Base-by-base conservation (phyloP, 2,113 vertebrate genomes). In the Willisornis vidua region DNA sequence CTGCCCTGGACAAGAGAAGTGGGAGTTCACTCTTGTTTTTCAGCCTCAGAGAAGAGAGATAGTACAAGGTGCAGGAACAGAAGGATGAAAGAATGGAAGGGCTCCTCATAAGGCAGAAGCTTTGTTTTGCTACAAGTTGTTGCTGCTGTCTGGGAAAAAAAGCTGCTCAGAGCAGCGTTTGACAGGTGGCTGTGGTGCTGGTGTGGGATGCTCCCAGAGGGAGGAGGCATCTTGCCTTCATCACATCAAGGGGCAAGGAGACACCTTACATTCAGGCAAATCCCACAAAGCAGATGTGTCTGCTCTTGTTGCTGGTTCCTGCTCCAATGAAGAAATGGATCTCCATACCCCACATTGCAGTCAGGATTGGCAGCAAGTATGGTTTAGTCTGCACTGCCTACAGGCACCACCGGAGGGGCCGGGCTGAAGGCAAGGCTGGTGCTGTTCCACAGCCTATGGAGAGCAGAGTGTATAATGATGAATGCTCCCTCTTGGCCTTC, bases 341-440 rank as follows among this genome's bases (percentile, higher is more conserved):
- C 12, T 31, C 41, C 43, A 14, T 4, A 11, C 9, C 13, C 45
- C 5, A 14, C 61, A 11, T 0, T 12, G 46, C 25, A 39, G 33
- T 5, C 2, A 1, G 41, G n/a, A 73, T 9, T 0, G 1, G 29
- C 37, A 66, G 33, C 58, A 41, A 67, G 15, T 2, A 5, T 0
- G 6, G 11, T 22, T 61, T 35, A n/a, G 46, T n/a, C 35, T 33
- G 70, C 52, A 9, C 4, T 49, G 41, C 70, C 68, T n/a, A 1
- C 45, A 72, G 83, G 59, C 59, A 4, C 63, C 9, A 52, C 23
- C 37, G 15, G 18, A 37, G 3, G 12, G 72, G n/a, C 37, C 0
- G 1, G 54, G 59, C 45, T 81, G 52, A 74, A 46, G 63, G 5
- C 1, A 5, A 5, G 57, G 68, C 35, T 51, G 75, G 5, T 37